Evolutionary conservation across 1,140 invertebrate species (phyloP).

Genomic region (Polypedilum pembai): DNA sequence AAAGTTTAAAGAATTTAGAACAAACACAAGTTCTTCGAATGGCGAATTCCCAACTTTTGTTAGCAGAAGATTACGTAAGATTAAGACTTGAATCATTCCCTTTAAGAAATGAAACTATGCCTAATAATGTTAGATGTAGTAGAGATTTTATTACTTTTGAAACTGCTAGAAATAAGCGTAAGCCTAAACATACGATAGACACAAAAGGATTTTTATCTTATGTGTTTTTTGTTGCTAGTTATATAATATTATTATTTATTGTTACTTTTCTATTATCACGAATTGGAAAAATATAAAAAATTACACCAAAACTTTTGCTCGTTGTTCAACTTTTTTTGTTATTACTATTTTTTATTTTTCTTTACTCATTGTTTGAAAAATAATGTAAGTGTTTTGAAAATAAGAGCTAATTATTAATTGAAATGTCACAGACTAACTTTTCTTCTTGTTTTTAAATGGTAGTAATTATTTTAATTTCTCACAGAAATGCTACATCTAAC

Average conservation of each 20-base stretch:
- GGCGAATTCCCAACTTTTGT: slow-evolving; percentile 35
- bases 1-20: slow-evolving; percentile 39
- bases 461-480: no score
- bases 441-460: no score
- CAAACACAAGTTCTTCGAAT: slow-evolving; percentile 40
- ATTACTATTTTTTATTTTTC: not conserved
- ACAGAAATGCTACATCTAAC: no score
- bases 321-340: slow-evolving; percentile 4
- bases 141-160: not conserved
- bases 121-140: slow-evolving; percentile 9
- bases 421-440: no score
- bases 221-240: not conserved
- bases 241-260: slow-evolving; percentile 21
- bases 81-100: slow-evolving; percentile 21
- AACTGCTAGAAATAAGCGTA: not conserved
- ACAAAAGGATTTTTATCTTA: not conserved
- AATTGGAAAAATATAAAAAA: slow-evolving; percentile 28
- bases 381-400: no score
- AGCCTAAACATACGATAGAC: not conserved
- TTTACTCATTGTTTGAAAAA: no score
- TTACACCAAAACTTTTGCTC: not conserved
- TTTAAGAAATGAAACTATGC: not conserved
- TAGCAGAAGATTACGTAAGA: slow-evolving; percentile 44
- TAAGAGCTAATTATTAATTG: no score
- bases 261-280: slow-evolving; percentile 30